Evolutionary conservation across 2,888 invertebrate species (phyloP), one percentile per base, ranked within the genome.

Genomic region (Chrysopilus asiliformis): DNA sequence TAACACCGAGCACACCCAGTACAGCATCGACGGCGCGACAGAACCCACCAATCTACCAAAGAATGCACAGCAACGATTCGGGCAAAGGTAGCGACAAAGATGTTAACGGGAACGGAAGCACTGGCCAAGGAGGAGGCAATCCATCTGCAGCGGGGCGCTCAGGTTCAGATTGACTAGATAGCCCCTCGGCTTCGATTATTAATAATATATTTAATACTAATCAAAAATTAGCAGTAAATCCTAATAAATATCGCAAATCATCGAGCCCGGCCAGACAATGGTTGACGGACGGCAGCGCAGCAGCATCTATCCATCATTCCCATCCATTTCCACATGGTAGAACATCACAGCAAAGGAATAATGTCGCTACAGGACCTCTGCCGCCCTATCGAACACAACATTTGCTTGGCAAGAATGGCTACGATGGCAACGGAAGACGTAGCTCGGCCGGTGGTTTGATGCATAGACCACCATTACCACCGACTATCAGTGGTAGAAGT

Each of bases 1-100:
- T 73, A 35, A 71, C 76, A 10, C 78, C 79, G 1, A 75, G 75
- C 38, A 84, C 84, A 13, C 85, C 85, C 2, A 73, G 77, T 32
- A 76, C 75, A 43, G 72, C 76, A 4, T 67, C 71, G 42, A 71
- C 78, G 43, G 71, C 70, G 28, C 68, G 79, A 41, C 76, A 76
- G 38, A 42, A 48, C 43, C 77, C 77, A 25, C 81, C 80, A 6
- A 74, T 66, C 53, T 87, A 83, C 66, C 85, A 85, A 60, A 72
- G 87, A 51, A 85, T 85, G 79, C 79, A 80, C 62, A 86, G 85
- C 57, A 85, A 80, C 58, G 86, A 87, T 58, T 83, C 82, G 51
- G 71, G 66, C n/a, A 71, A 78, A 49, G 70, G 75, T 40, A 77
- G 76, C 49, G 80, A 81, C 53, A 80, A 81, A 59, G 76, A 79